A percentile compares a stretch with the other conserved stretches of the same genome.
Conservation (phyloP, 2,113 vertebrate species). For the Lasiurus borealis region DNA sequence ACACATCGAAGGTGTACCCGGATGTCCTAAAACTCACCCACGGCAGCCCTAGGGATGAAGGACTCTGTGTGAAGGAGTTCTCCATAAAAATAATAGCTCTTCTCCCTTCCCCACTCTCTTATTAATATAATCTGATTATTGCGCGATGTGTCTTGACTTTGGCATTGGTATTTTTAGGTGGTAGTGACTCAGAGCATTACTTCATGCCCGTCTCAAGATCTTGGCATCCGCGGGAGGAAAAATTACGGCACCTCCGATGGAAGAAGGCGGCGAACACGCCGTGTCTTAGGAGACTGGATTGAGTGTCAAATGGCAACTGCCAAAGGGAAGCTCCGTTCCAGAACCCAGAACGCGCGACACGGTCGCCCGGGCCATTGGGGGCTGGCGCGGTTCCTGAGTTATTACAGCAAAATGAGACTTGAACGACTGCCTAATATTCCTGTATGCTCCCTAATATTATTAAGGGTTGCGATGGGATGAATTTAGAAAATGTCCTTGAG, state of each 20-base stretch:
- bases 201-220: slow-evolving; percentile 63
- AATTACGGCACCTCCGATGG: slow-evolving; percentile 39
- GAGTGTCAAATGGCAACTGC: slow-evolving; percentile 58
- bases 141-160: background rate
- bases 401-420: slow-evolving; percentile 78
- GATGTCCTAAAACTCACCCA: background rate
- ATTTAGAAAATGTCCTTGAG: slow-evolving; percentile 72
- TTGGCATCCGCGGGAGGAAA: slow-evolving; percentile 47
- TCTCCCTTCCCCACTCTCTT: background rate
- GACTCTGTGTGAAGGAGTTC: background rate
- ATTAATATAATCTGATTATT: background rate
- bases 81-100: background rate
- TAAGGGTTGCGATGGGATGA: slow-evolving; percentile 45
- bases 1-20: background rate
- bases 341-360: slow-evolving; percentile 1
- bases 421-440: slow-evolving; percentile 78
- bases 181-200: slow-evolving; percentile 60
- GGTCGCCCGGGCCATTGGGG: slow-evolving; percentile 59
- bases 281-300: slow-evolving; percentile 60
- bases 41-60: background rate
- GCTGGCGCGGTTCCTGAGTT: slow-evolving; percentile 74
- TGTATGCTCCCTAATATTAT: slow-evolving; percentile 72
- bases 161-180: slow-evolving; percentile 43
- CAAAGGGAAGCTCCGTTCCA: slow-evolving; percentile 67
- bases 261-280: slow-evolving; percentile 37